phyloP scores from a whole-genome alignment of 2,888 invertebrate genomes.

The Stegana nigrithorax region DNA sequence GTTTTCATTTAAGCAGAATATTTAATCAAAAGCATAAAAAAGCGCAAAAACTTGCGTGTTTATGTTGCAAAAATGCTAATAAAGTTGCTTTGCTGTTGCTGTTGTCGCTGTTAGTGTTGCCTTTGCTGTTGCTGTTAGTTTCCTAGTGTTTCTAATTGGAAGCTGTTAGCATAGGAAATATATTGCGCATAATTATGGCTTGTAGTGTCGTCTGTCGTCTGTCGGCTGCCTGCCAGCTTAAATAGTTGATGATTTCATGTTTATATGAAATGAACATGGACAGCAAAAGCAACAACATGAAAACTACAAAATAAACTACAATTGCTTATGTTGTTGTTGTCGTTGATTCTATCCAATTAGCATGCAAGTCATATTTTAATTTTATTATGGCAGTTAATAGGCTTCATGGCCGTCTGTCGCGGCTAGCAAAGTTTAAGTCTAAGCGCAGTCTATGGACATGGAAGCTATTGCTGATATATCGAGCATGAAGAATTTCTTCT shows the following conservation, averaged over 20 bases:
- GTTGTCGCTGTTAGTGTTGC: too few relatives aligned
- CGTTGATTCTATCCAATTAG: conserved; percentile 45
- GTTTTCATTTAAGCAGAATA: conserved; percentile 14
- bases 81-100: too few relatives aligned
- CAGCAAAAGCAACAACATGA: background rate
- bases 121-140: too few relatives aligned
- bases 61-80: conserved; percentile 50
- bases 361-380: conserved; percentile 38
- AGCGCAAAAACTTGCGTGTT: conserved; percentile 45
- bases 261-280: conserved; percentile 26
- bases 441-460: too few relatives aligned
- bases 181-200: too few relatives aligned
- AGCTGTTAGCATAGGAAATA: conserved; percentile 32
- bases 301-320: background rate
- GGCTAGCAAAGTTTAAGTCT: background rate
- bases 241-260: conserved; percentile 56
- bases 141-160: conserved; percentile 43
- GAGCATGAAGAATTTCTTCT: background rate
- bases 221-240: too few relatives aligned
- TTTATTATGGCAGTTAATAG: conserved; percentile 46
- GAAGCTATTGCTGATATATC: background rate
- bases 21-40: background rate
- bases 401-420: conserved; percentile 35
- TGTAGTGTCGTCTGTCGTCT: too few relatives aligned
- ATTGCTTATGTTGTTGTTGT: background rate